Evolutionary conservation across 1,140 invertebrate species (phyloP).

Genomic region (Acromyrmex echinatior): DNA sequence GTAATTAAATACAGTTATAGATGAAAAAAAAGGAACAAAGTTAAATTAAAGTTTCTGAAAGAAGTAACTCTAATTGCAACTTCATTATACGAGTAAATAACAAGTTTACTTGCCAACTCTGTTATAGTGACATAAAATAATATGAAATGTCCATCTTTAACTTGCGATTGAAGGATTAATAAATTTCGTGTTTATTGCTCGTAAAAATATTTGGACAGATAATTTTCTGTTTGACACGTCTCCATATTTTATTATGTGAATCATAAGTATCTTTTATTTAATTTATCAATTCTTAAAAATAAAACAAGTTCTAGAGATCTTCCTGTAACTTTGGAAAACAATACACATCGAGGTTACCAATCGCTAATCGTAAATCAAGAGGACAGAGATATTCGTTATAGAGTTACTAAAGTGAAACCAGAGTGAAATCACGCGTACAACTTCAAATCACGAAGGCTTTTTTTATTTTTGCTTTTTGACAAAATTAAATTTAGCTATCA

Average conservation of each 20-base stretch:
- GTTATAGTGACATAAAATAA: constrained; percentile 10
- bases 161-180: neutral
- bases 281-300: constrained; percentile 8
- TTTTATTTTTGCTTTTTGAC: constrained; percentile 31
- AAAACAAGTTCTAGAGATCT: neutral
- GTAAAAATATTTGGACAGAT: neutral
- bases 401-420: neutral
- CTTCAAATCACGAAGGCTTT: neutral
- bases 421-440: constrained; percentile 25
- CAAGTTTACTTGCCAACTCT: too few species aligned
- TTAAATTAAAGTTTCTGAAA: too few species aligned
- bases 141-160: neutral
- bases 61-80: too few species aligned
- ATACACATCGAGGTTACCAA: neutral
- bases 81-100: too few species aligned
- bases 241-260: neutral
- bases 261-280: neutral
- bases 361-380: neutral
- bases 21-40: too few species aligned
- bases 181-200: constrained; percentile 8
- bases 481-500: constrained; percentile 56
- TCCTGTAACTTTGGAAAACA: neutral
- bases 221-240: neutral
- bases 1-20: too few species aligned
- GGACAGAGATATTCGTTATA: neutral